Evolutionary conservation across 2,888 invertebrate genomes (phyloP).

Genomic region (Ellobium chinense): DNA sequence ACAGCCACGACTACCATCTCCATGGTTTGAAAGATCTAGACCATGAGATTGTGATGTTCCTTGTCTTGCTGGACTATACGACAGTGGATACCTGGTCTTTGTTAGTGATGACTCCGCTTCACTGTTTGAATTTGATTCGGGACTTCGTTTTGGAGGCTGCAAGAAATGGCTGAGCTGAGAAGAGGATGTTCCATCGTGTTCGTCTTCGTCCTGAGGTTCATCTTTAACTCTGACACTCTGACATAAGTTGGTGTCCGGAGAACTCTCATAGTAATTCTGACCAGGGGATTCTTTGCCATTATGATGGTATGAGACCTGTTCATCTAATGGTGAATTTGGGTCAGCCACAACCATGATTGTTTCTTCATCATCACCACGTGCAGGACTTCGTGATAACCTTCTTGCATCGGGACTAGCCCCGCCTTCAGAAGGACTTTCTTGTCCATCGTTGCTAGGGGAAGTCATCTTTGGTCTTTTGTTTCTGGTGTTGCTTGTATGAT

Average conservation of each 20-base stretch:
- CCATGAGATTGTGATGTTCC: not conserved
- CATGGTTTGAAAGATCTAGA: no score
- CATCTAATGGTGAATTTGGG: not conserved
- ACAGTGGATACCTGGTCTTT: not conserved
- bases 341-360: not conserved
- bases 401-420: not conserved
- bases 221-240: constrained; percentile 31
- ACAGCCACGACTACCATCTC: no score
- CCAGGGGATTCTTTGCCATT: not conserved
- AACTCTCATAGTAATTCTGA: not conserved
- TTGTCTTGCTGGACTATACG: not conserved
- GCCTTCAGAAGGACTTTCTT: not conserved
- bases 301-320: not conserved
- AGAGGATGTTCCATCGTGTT: constrained; percentile 36
- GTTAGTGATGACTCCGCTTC: not conserved
- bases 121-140: not conserved
- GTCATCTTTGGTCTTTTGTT: constrained; percentile 8
- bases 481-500: constrained; percentile 23
- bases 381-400: not conserved
- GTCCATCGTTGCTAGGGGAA: constrained; percentile 11
- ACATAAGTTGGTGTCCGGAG: not conserved
- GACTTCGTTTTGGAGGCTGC: constrained; percentile 10
- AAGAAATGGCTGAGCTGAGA: constrained; percentile 25
- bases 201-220: constrained; percentile 45
- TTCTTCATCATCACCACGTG: not conserved